These are phyloP conservation scores for Percopsis omiscomaycus DNA, from an alignment of 2,797 vertebrate genomes.

Conservation along the genomic window DNA sequence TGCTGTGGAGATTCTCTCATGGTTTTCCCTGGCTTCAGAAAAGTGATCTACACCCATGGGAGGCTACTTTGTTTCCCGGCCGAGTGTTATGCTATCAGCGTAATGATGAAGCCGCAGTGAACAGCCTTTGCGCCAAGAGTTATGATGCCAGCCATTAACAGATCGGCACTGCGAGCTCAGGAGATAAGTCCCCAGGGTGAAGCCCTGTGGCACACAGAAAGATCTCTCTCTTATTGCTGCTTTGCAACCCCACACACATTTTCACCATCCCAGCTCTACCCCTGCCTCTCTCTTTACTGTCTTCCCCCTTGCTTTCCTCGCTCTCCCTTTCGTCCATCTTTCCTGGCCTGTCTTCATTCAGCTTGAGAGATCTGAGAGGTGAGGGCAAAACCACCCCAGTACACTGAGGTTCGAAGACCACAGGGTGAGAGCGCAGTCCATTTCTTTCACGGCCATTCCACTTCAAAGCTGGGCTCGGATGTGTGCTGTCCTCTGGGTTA, in stretches of 20 bases:
- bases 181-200: constrained; percentile 66
- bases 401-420: background rate
- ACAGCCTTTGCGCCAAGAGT: constrained; percentile 62
- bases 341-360: too few relatives aligned
- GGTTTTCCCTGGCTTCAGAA: constrained; percentile 43
- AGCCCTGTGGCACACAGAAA: constrained; percentile 52
- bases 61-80: constrained; percentile 68
- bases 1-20: constrained; percentile 40
- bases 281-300: constrained; percentile 2
- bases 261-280: background rate
- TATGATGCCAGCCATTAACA: constrained; percentile 66
- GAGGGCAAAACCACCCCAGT: background rate
- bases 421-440: constrained; percentile 3
- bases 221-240: constrained; percentile 41
- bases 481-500: constrained; percentile 4
- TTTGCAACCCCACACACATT: constrained; percentile 39
- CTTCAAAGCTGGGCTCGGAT: constrained; percentile 17
- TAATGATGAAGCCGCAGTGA: constrained; percentile 74
- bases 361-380: constrained; percentile 1
- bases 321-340: too few relatives aligned
- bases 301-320: background rate
- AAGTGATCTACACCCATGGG: constrained; percentile 64
- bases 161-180: constrained; percentile 59
- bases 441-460: constrained; percentile 10
- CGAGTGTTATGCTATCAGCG: constrained; percentile 73